A percentile compares a stretch with the other conserved stretches of the same genome.
These are phyloP conservation scores for Tetanocera ferruginea DNA, from an alignment of 2,888 invertebrate species.

Conservation along the genomic window DNA sequence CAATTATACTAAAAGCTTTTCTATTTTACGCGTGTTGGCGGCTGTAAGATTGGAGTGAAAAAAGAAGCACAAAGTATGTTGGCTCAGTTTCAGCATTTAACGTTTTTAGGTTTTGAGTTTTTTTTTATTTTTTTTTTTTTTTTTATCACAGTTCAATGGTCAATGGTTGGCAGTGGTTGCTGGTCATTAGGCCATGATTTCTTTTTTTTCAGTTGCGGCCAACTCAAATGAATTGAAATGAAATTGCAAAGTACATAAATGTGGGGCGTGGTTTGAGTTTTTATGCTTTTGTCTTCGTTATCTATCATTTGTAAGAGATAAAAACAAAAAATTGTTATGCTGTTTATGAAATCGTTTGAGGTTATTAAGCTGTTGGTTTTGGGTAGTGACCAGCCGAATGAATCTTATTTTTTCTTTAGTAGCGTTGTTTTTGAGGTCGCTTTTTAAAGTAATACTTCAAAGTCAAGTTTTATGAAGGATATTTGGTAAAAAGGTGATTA, in stretches of 20 bases:
- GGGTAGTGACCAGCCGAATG: too few relatives aligned
- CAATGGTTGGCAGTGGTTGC: neutral
- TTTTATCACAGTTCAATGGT: neutral
- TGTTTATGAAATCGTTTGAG: neutral
- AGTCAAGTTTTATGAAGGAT: too few relatives aligned
- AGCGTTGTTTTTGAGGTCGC: too few relatives aligned
- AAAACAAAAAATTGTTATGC: neutral
- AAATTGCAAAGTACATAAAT: neutral
- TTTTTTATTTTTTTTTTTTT: neutral
- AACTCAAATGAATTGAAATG: neutral
- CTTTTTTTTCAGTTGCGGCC: neutral
- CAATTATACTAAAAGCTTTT: slow-evolving; percentile 34
- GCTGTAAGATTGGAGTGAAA: slow-evolving; percentile 32
- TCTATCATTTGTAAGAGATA: neutral
- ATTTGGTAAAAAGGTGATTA: too few relatives aligned
- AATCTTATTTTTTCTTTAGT: too few relatives aligned
- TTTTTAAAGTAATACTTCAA: too few relatives aligned
- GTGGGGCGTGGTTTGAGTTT: neutral
- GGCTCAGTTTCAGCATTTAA: slow-evolving; percentile 50
- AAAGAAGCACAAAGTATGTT: slow-evolving; percentile 29
- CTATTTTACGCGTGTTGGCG: slow-evolving; percentile 14
- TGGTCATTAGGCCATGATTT: neutral
- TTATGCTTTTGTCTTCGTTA: neutral
- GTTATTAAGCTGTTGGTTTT: neutral
- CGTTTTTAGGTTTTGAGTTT: slow-evolving; percentile 60